Conservation (phyloP, 2,888 invertebrate genomes). For the Alsophila aescularia region DNA sequence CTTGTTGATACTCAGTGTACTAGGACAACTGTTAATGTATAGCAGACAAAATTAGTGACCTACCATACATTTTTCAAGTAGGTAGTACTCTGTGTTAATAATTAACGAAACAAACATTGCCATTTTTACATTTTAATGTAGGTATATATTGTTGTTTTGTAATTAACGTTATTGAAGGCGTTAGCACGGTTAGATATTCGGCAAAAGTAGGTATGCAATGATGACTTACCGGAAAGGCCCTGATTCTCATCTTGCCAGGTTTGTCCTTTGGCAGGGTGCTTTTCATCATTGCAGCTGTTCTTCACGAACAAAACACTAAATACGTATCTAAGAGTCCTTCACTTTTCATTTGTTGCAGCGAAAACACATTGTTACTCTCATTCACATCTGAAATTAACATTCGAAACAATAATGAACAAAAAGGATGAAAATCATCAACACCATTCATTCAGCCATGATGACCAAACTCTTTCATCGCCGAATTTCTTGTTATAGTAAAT, state of each 20-base stretch:
- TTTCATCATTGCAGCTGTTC: constrained; percentile 86
- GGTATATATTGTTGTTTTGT: too few relatives aligned
- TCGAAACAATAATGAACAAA: constrained; percentile 41
- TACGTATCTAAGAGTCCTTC: constrained; percentile 52
- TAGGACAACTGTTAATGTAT: too few relatives aligned
- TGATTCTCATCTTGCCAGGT: constrained; percentile 97
- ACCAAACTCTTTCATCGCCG: not conserved
- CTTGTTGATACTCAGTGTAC: too few relatives aligned
- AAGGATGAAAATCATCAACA: constrained; percentile 31
- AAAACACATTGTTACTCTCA: constrained; percentile 75
- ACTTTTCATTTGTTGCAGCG: constrained; percentile 72
- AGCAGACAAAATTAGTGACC: too few relatives aligned
- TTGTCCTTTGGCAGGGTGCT: constrained; percentile 94
- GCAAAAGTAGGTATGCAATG: not conserved
- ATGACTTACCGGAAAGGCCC: constrained; percentile 97
- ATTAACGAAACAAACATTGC: too few relatives aligned
- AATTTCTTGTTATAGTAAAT: not conserved
- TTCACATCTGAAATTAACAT: constrained; percentile 70
- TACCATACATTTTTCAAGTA: too few relatives aligned
- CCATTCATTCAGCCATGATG: constrained; percentile 8
- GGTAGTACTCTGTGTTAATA: too few relatives aligned
- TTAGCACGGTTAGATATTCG: too few relatives aligned
- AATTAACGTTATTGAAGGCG: too few relatives aligned
- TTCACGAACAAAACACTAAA: constrained; percentile 65
- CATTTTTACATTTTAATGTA: too few relatives aligned